Evolutionary conservation across 2,113 vertebrate genomes (phyloP).

Genomic region (Pardalotus punctatus): DNA sequence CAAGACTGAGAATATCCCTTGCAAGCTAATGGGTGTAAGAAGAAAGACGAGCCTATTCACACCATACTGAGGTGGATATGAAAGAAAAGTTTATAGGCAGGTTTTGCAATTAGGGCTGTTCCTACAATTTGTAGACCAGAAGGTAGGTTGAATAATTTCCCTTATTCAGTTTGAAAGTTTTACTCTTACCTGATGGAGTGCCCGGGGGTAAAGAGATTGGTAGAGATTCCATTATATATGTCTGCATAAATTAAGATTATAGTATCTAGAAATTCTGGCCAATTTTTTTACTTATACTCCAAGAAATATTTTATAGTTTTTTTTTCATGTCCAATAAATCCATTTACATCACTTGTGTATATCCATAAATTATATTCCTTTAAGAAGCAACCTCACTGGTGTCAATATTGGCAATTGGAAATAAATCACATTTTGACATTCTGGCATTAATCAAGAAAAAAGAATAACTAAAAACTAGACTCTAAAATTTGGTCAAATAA

Average conservation of each 20-base stretch:
- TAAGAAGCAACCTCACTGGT: background rate
- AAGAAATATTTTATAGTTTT: background rate
- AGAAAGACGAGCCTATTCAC: background rate
- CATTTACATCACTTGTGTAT: background rate
- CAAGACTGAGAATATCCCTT: background rate
- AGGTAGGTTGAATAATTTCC: background rate
- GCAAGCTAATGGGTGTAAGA: background rate
- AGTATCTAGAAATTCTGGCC: background rate
- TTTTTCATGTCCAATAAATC: background rate
- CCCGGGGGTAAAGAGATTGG: background rate
- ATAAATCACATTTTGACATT: background rate
- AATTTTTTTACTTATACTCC: background rate
- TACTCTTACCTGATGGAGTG: background rate
- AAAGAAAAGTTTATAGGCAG: background rate
- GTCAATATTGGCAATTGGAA: background rate
- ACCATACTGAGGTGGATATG: background rate
- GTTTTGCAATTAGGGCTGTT: background rate
- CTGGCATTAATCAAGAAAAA: background rate
- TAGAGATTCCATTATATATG: background rate
- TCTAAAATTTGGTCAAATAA: background rate
- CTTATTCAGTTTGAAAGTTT: background rate
- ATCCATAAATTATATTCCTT: background rate
- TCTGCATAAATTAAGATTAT: background rate
- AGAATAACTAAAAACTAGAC: background rate
- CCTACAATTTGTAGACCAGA: background rate